These are phyloP conservation scores for Sycobia sp. DNA, from an alignment of 1,140 invertebrate genomes.

Conservation along the genomic window DNA sequence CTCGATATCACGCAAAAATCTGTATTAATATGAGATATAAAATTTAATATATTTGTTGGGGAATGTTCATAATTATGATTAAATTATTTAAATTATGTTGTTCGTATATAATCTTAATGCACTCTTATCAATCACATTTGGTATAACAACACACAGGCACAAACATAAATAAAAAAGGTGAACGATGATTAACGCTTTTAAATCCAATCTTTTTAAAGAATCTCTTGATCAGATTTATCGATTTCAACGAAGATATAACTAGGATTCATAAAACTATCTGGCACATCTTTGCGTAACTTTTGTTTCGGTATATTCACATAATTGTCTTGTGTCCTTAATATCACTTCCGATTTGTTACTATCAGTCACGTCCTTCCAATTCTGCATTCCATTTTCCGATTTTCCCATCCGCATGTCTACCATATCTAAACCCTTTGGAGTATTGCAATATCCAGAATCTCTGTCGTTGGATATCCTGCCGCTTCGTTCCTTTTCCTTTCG, in stretches of 20 bases:
- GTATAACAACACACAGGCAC: too few relatives aligned
- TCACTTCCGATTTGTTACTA: neutral
- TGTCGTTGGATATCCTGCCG: constrained; percentile 11
- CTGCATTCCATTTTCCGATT: neutral
- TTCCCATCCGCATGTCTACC: constrained; percentile 40
- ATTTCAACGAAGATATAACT: constrained; percentile 65
- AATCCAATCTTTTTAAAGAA: neutral
- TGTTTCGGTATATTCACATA: constrained; percentile 67
- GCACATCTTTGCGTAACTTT: constrained; percentile 59
- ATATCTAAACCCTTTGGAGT: constrained; percentile 44
- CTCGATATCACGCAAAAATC: too few relatives aligned
- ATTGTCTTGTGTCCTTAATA: constrained; percentile 53
- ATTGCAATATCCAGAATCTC: constrained; percentile 53
- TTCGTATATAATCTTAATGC: too few relatives aligned
- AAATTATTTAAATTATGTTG: too few relatives aligned
- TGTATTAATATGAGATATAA: too few relatives aligned
- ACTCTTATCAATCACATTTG: too few relatives aligned
- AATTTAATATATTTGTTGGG: too few relatives aligned
- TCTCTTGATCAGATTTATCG: constrained; percentile 58
- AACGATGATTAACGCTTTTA: neutral
- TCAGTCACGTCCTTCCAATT: constrained; percentile 7
- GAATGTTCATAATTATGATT: too few relatives aligned
- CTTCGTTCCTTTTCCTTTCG: constrained; percentile 21
- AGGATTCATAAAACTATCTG: constrained; percentile 59
- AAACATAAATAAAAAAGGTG: too few relatives aligned